Evolutionary conservation across 92 coral and sea anemone species (phyloP), one percentile per base, ranked within the genome.

Genomic region (Desmophyllum pertusum): DNA sequence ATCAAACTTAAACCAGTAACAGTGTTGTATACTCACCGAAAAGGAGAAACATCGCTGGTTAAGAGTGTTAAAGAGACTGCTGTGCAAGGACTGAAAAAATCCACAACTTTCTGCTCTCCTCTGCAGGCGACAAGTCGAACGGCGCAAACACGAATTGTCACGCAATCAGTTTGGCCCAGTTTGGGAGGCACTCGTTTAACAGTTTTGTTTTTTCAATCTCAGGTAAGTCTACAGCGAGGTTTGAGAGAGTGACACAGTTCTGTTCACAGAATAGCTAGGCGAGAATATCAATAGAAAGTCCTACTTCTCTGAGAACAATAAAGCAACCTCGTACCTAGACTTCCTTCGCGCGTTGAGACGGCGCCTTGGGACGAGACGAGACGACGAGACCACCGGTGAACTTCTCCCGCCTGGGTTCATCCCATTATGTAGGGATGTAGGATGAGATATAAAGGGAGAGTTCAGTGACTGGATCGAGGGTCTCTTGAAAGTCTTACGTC

Each of bases 21-120:
- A 62, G 17, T 62, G n/a, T 62, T 37, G 33, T 33, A 1, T 15
- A 67, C 72, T 38, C 33, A 67, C 72, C 72, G 2, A 6, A 67
- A 36, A 36, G 5, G 25, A 67, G 27, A 23, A 38, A 67, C 72
- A 67, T 67, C n/a, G n/a, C n/a, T n/a, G n/a, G n/a, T n/a, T n/a
- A n/a, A n/a, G n/a, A n/a, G n/a, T n/a, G n/a, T n/a, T n/a, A n/a
- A n/a, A n/a, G n/a, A n/a, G n/a, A n/a, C n/a, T n/a, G n/a, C n/a
- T n/a, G n/a, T n/a, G n/a, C n/a, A n/a, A n/a, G n/a, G n/a, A n/a
- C n/a, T n/a, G n/a, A n/a, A n/a, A n/a, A n/a, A n/a, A n/a, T n/a
- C n/a, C n/a, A n/a, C n/a, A n/a, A n/a, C n/a, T 35, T 36, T 67
- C 72, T 67, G 72, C 72, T 21, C 57, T 46, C 77, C 53, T 14